Evolutionary conservation across 2,888 invertebrate species (phyloP).

Genomic region (Leptinotarsa juncta): DNA sequence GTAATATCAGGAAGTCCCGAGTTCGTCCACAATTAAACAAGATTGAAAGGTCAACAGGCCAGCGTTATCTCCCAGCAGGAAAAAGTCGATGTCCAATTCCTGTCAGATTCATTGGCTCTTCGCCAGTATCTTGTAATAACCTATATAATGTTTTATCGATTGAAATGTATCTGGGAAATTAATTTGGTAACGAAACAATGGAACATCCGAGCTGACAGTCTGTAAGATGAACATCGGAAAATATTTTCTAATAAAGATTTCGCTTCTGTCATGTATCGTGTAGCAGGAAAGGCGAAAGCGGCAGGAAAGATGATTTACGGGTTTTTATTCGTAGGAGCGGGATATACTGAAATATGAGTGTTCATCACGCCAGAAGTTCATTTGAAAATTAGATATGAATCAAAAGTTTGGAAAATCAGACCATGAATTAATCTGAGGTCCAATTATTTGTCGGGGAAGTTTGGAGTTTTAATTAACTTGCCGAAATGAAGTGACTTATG

Average conservation of each 20-base stretch:
- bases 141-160: slow-evolving; percentile 16
- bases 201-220: slow-evolving; percentile 9
- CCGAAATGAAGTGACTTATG: slow-evolving; percentile 7
- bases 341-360: slow-evolving; percentile 14
- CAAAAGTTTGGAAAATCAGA: slow-evolving; percentile 14
- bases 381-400: slow-evolving; percentile 17
- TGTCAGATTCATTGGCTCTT: slow-evolving; percentile 10
- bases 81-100: neutral
- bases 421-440: slow-evolving; percentile 8
- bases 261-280: slow-evolving; percentile 17
- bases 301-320: slow-evolving; percentile 13
- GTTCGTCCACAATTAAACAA: slow-evolving; percentile 13
- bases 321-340: slow-evolving; percentile 11
- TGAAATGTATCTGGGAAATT: slow-evolving; percentile 18
- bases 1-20: slow-evolving; percentile 3
- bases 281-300: slow-evolving; percentile 11
- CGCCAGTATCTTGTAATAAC: slow-evolving; percentile 18
- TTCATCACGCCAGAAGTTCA: slow-evolving; percentile 18
- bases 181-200: slow-evolving; percentile 19
- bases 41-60: slow-evolving; percentile 14
- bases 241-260: slow-evolving; percentile 21
- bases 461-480: slow-evolving; percentile 3
- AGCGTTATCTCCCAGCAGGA: neutral
- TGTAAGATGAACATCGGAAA: slow-evolving; percentile 14
- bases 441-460: neutral